A percentile compares a stretch with the other conserved stretches of the same genome.
Evolutionary conservation across 2,113 vertebrate genomes (phyloP).

Genomic region (Patagioenas fasciata): DNA sequence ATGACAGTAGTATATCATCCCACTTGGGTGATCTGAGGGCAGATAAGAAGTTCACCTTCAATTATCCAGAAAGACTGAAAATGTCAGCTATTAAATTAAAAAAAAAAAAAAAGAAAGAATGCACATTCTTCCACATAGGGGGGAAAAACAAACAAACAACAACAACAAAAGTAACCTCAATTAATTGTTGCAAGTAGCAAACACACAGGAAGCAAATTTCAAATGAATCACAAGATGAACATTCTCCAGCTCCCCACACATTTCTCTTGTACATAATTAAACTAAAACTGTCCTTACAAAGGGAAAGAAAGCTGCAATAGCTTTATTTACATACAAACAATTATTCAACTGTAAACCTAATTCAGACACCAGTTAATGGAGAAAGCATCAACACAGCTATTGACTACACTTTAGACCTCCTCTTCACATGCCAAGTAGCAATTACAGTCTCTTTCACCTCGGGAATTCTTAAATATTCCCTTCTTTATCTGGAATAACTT

Average conservation of each 20-base stretch:
- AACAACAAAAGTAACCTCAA: neutral
- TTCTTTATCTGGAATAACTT: neutral
- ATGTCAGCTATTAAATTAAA: neutral
- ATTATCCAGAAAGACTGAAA: neutral
- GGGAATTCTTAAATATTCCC: neutral
- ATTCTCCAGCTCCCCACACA: neutral
- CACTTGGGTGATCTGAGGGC: neutral
- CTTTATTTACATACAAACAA: constrained; percentile 49
- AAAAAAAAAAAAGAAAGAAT: neutral
- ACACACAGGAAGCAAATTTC: neutral
- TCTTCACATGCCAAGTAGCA: constrained; percentile 2
- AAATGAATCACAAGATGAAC: constrained; percentile 7
- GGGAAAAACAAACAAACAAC: neutral
- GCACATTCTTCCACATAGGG: neutral
- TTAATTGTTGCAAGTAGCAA: neutral
- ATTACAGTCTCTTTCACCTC: neutral
- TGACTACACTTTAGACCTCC: neutral
- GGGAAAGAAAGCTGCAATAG: neutral
- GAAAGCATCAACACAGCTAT: neutral
- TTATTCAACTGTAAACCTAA: constrained; percentile 24
- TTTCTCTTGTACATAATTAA: neutral
- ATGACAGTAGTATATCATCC: neutral
- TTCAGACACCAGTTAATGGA: constrained; percentile 13
- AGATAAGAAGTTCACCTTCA: neutral
- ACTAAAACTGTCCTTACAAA: neutral